A percentile compares a stretch with the other conserved stretches of the same genome.
Conservation (phyloP, 1,140 invertebrate species). For the Drosophila prosaltans region DNA sequence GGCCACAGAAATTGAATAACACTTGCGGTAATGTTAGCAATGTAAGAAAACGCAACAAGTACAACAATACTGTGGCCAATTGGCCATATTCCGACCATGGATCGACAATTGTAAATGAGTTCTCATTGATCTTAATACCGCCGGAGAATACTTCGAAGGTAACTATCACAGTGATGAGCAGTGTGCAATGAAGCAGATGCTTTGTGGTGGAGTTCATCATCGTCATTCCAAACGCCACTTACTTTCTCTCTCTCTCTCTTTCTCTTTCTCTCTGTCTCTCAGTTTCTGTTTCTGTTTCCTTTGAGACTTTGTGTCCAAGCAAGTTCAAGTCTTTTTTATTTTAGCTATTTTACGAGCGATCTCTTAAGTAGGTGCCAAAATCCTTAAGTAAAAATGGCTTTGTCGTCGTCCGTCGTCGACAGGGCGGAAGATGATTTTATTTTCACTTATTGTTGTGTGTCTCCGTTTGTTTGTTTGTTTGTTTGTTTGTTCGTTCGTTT, state of each 20-base stretch:
- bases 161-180: slow-evolving; percentile 90
- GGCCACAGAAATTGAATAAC: slow-evolving; percentile 95
- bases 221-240: slow-evolving; percentile 23
- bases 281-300: neutral
- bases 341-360: no score
- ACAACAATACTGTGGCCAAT: slow-evolving; percentile 88
- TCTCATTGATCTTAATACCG: slow-evolving; percentile 88
- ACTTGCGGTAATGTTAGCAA: slow-evolving; percentile 95
- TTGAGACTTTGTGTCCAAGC: neutral
- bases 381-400: slow-evolving; percentile 6
- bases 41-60: slow-evolving; percentile 91
- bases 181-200: slow-evolving; percentile 90
- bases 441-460: neutral
- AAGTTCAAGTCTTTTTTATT: neutral
- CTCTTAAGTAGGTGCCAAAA: slow-evolving; percentile 7
- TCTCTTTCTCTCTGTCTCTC: neutral
- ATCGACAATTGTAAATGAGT: slow-evolving; percentile 87
- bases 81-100: slow-evolving; percentile 92
- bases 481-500: slow-evolving; percentile 37
- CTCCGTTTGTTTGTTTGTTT: slow-evolving; percentile 12
- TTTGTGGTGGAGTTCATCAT: slow-evolving; percentile 87
- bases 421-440: slow-evolving; percentile 6
- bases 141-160: slow-evolving; percentile 91
- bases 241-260: neutral
- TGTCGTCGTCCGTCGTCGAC: neutral